A percentile compares a stretch with the other conserved stretches of the same genome.
These are phyloP conservation scores for Mycetomoellerius zeteki DNA, from an alignment of 1,140 invertebrate species.

Conservation along the genomic window DNA sequence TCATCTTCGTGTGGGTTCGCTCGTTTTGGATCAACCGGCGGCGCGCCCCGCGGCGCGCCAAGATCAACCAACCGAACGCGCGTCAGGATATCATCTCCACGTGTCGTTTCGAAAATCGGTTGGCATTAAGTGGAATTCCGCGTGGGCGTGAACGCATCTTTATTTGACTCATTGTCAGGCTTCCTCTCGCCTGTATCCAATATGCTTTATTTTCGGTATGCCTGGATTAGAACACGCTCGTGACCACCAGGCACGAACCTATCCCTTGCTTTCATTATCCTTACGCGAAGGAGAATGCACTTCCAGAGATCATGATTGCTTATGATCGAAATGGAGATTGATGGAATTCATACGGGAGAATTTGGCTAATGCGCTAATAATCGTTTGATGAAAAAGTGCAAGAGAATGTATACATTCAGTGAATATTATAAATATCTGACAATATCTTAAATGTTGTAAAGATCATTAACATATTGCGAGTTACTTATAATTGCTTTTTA, in stretches of 20 bases:
- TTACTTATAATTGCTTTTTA: background rate
- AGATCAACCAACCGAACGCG: conserved; percentile 43
- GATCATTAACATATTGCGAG: background rate
- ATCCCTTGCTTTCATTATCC: conserved; percentile 22
- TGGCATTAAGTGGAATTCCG: conserved; percentile 43
- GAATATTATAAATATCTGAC: background rate
- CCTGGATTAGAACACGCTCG: conserved; percentile 55
- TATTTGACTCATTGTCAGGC: conserved; percentile 68
- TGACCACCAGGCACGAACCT: conserved; percentile 21
- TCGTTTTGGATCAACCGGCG: conserved; percentile 51
- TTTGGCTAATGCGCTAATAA: conserved; percentile 23
- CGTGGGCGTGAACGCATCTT: conserved; percentile 66
- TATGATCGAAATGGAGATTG: conserved; percentile 21
- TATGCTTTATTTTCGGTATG: conserved; percentile 50
- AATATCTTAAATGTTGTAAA: background rate
- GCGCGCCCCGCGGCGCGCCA: conserved; percentile 60
- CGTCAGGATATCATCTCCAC: conserved; percentile 14
- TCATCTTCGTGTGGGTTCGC: conserved; percentile 63
- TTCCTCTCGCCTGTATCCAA: conserved; percentile 20
- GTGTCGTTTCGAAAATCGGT: conserved; percentile 66
- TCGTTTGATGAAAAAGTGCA: background rate
- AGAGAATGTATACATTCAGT: background rate
- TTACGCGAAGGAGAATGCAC: conserved; percentile 1
- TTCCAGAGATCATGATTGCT: conserved; percentile 23
- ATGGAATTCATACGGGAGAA: conserved; percentile 8